These are phyloP conservation scores for Eclectus roratus DNA, from an alignment of 2,113 vertebrate species.

Conservation along the genomic window DNA sequence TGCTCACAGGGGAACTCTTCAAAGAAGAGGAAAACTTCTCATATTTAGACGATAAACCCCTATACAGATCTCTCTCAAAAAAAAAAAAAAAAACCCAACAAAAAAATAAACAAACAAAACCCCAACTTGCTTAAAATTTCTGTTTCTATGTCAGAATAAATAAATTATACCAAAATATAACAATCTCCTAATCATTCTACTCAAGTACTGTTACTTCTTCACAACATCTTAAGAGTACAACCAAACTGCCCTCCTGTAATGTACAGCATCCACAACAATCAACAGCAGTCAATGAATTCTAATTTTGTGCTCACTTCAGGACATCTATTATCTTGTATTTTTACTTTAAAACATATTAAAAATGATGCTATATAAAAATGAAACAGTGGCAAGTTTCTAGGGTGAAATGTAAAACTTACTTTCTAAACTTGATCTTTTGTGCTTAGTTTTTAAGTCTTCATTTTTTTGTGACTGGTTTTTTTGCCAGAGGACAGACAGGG, in stretches of 20 bases:
- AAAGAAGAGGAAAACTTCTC: neutral
- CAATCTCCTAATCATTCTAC: neutral
- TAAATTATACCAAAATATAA: neutral
- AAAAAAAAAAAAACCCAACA: neutral
- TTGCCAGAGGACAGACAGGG: neutral
- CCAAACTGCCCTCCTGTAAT: neutral
- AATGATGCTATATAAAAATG: neutral
- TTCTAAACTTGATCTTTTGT: neutral
- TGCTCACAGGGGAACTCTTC: neutral
- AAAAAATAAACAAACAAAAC: neutral
- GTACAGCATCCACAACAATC: neutral
- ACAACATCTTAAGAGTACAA: neutral
- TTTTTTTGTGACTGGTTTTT: neutral
- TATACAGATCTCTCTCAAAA: neutral
- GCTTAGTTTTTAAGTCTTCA: neutral
- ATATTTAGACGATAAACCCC: neutral
- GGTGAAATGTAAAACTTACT: neutral
- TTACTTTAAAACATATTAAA: neutral
- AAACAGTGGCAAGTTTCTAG: neutral
- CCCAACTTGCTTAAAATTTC: neutral
- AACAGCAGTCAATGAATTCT: neutral
- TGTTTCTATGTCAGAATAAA: neutral
- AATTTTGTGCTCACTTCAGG: neutral
- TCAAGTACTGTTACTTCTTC: neutral
- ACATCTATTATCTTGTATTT: neutral